Conservation (phyloP, 1,140 invertebrate genomes). For the Muscidifurax raptorellus region DNA sequence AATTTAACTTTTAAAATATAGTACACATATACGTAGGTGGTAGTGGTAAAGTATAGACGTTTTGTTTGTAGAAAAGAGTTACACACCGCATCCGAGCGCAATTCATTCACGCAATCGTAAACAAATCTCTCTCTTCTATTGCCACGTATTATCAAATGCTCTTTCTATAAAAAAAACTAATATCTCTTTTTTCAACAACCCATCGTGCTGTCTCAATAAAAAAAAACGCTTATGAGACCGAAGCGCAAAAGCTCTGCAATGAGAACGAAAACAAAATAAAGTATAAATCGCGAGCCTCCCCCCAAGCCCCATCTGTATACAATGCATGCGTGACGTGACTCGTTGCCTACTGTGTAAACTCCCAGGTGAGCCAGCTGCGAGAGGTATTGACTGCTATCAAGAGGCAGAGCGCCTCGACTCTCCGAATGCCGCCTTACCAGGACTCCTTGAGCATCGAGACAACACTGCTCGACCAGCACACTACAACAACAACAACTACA, state of each 20-base stretch:
- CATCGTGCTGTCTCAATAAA: too few species aligned
- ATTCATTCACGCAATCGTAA: too few species aligned
- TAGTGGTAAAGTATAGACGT: too few species aligned
- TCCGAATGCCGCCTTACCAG: conserved; percentile 70
- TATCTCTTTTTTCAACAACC: too few species aligned
- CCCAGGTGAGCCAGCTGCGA: conserved; percentile 75
- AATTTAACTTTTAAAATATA: neutral
- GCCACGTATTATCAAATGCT: too few species aligned
- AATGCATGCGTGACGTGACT: neutral
- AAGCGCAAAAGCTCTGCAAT: neutral
- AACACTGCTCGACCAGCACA: conserved; percentile 73
- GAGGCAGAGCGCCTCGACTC: conserved; percentile 69
- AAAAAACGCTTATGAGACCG: too few species aligned
- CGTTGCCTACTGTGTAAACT: conserved; percentile 36
- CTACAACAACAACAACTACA: conserved; percentile 38
- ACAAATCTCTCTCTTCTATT: too few species aligned
- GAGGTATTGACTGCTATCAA: conserved; percentile 74
- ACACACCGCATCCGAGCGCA: too few species aligned
- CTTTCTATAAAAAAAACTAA: too few species aligned
- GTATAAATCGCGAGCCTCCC: neutral
- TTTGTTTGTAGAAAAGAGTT: too few species aligned
- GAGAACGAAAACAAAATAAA: neutral
- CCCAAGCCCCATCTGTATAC: neutral
- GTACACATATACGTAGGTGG: too few species aligned
- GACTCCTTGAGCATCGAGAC: conserved; percentile 73